Evolutionary conservation across 2,888 invertebrate genomes (phyloP).

Genomic region (Hyles lineata): DNA sequence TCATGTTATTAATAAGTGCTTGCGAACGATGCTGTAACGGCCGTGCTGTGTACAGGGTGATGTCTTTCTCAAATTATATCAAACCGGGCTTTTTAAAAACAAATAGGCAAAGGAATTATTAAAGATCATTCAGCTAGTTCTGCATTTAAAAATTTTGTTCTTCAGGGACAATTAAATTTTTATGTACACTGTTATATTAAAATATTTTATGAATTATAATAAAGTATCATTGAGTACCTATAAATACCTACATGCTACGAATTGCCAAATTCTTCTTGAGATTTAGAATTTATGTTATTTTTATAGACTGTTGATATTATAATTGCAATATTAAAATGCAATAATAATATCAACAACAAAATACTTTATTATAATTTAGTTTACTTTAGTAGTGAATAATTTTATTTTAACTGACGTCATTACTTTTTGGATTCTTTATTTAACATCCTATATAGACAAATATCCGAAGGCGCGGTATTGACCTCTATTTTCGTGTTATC

Average conservation of each 20-base stretch:
- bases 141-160: neutral
- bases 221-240: no score
- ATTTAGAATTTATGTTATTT: no score
- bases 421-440: neutral
- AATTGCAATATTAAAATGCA: no score
- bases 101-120: neutral
- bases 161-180: no score
- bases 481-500: conserved; percentile 20
- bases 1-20: conserved; percentile 82
- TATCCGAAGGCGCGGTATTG: conserved; percentile 32
- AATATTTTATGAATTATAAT: no score
- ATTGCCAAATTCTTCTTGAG: no score
- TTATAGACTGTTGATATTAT: no score
- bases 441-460: neutral
- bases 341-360: no score
- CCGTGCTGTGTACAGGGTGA: conserved; percentile 61
- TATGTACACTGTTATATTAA: no score
- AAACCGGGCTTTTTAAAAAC: neutral
- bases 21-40: conserved; percentile 73
- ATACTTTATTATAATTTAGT: no score
- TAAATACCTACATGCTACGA: no score
- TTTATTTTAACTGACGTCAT: neutral
- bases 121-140: neutral
- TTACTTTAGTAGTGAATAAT: no score
- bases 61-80: conserved; percentile 27